Conservation (phyloP, 2,888 invertebrate species). For the Agrochola lota region DNA sequence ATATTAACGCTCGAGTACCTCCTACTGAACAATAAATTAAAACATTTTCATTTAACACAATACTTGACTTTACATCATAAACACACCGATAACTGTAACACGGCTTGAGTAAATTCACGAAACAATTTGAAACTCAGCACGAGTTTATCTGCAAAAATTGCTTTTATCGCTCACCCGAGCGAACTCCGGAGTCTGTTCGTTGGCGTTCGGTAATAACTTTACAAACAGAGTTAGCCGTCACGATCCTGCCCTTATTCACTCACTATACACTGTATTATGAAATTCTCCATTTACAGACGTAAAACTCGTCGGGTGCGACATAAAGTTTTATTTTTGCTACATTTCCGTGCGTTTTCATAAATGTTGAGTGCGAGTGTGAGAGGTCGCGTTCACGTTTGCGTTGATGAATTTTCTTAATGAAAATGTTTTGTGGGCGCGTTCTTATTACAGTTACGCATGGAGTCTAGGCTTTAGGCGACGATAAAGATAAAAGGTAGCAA, state of each 20-base stretch:
- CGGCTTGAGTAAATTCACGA: constrained; percentile 42
- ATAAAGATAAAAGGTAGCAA: constrained; percentile 54
- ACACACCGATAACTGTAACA: constrained; percentile 23
- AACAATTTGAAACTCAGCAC: constrained; percentile 49
- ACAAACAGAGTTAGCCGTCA: constrained; percentile 73
- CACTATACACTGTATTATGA: constrained; percentile 68
- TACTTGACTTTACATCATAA: constrained; percentile 13
- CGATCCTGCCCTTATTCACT: constrained; percentile 70
- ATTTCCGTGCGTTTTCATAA: constrained; percentile 73
- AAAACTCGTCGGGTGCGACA: constrained; percentile 69
- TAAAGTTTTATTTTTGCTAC: constrained; percentile 77
- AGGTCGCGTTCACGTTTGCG: constrained; percentile 64
- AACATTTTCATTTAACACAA: constrained; percentile 3
- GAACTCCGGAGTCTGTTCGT: constrained; percentile 64
- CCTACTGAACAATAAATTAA: neutral
- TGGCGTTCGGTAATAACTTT: constrained; percentile 74
- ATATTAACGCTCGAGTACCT: neutral
- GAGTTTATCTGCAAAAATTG: constrained; percentile 57
- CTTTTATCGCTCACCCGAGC: constrained; percentile 54
- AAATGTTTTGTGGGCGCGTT: constrained; percentile 60
- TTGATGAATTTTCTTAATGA: constrained; percentile 71
- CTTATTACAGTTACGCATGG: constrained; percentile 46
- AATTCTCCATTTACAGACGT: constrained; percentile 70
- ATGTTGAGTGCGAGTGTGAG: constrained; percentile 69
- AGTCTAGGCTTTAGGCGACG: constrained; percentile 30